Conservation (phyloP, 2,888 invertebrate genomes). For the Tetranychus piercei region DNA sequence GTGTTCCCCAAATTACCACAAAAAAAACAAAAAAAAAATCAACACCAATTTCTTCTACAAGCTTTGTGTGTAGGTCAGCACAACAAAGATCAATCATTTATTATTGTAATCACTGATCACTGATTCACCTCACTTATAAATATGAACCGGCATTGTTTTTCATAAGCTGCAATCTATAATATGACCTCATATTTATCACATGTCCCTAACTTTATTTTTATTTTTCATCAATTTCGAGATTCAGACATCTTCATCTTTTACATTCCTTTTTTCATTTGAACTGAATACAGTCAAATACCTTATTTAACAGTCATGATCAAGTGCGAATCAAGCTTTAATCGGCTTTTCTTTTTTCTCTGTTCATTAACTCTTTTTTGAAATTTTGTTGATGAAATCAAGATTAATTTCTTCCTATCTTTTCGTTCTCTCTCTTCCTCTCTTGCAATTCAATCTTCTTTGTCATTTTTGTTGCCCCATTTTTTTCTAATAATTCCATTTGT, state of each 20-base stretch:
- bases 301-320: neutral
- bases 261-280: neutral
- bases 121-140: neutral
- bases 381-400: neutral
- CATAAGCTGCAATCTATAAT: neutral
- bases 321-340: neutral
- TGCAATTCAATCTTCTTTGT: neutral
- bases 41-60: neutral
- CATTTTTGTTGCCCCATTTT: neutral
- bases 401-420: neutral
- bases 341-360: neutral
- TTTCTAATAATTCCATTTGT: neutral
- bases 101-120: neutral
- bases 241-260: neutral
- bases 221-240: neutral
- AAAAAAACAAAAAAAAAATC: neutral
- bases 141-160: neutral
- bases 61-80: neutral
- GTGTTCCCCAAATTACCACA: neutral
- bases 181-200: neutral
- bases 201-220: neutral
- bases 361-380: neutral
- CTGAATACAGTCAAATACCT: neutral
- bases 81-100: neutral
- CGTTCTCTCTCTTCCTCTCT: slow-evolving; percentile 3